A percentile compares a stretch with the other conserved stretches of the same genome.
Evolutionary conservation across 2,113 vertebrate species (phyloP).

Genomic region (Corythaeola cristata): DNA sequence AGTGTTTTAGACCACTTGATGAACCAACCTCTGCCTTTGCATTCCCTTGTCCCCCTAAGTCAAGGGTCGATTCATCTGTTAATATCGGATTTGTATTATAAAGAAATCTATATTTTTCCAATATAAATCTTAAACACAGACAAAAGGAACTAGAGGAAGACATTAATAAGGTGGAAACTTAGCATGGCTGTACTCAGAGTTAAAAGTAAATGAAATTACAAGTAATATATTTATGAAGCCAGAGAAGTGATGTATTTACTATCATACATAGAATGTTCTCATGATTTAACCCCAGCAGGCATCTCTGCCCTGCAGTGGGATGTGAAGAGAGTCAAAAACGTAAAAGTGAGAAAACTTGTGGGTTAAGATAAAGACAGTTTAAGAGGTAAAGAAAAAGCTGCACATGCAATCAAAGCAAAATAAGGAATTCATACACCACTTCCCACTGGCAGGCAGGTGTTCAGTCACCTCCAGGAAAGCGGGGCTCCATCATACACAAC

Average conservation of each 20-base stretch:
- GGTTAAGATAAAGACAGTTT: not conserved
- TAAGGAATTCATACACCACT: not conserved
- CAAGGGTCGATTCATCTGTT: not conserved
- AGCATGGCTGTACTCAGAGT: not conserved
- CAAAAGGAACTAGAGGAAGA: not conserved
- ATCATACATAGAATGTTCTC: not conserved
- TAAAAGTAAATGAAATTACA: not conserved
- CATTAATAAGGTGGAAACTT: not conserved
- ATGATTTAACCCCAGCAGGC: not conserved
- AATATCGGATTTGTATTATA: not conserved
- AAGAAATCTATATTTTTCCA: not conserved
- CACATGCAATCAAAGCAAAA: not conserved
- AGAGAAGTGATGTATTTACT: not conserved
- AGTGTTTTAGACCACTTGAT: not conserved
- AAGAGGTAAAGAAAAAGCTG: not conserved
- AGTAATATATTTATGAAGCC: not conserved
- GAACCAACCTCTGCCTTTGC: not conserved
- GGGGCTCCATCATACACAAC: no score
- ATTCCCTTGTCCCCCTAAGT: not conserved
- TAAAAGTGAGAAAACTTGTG: not conserved
- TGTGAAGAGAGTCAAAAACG: not conserved
- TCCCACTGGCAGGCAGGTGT: no score
- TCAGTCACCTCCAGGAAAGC: no score
- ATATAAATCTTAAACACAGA: not conserved
- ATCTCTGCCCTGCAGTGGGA: not conserved